These are phyloP conservation scores for Lycodopsis pacificus DNA, from an alignment of 2,797 vertebrate species.

Conservation along the genomic window DNA sequence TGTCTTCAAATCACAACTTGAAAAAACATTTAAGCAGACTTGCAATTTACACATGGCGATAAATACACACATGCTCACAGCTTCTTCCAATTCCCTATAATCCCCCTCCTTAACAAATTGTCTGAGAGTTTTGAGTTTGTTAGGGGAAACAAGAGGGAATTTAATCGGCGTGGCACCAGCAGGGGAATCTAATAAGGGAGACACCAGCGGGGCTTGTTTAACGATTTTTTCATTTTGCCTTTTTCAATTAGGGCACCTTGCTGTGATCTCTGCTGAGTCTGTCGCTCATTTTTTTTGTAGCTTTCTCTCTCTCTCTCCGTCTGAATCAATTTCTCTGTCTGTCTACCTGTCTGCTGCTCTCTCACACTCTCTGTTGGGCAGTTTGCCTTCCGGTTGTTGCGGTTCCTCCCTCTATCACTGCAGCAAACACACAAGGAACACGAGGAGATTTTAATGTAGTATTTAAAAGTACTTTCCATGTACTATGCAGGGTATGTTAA, in stretches of 20 bases:
- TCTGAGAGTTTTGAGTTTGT: conserved; percentile 77
- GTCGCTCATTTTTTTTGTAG: conserved; percentile 47
- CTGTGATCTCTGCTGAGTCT: conserved; percentile 71
- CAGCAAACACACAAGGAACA: conserved; percentile 3
- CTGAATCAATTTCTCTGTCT: conserved; percentile 45
- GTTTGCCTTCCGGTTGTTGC: conserved; percentile 2
- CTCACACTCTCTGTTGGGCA: conserved; percentile 23
- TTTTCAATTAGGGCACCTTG: conserved; percentile 77
- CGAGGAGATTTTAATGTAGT: not conserved
- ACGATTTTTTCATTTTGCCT: conserved; percentile 76
- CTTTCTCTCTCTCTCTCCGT: conserved; percentile 32
- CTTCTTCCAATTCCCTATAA: conserved; percentile 51
- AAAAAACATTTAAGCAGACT: conserved; percentile 18
- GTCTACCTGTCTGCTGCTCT: conserved; percentile 36
- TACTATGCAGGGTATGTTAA: conserved; percentile 6
- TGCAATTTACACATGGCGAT: conserved; percentile 22
- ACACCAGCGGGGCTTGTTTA: conserved; percentile 80
- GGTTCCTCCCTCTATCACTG: not conserved
- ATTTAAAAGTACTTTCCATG: not conserved
- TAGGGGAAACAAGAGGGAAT: conserved; percentile 77
- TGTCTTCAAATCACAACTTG: conserved; percentile 15
- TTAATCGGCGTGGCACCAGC: conserved; percentile 75
- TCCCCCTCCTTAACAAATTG: conserved; percentile 71
- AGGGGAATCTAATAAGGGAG: conserved; percentile 79
- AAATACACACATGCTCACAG: conserved; percentile 25